Base-by-base conservation (phyloP, 2,113 vertebrate species). In the Petrocephalus microphthalmus region DNA sequence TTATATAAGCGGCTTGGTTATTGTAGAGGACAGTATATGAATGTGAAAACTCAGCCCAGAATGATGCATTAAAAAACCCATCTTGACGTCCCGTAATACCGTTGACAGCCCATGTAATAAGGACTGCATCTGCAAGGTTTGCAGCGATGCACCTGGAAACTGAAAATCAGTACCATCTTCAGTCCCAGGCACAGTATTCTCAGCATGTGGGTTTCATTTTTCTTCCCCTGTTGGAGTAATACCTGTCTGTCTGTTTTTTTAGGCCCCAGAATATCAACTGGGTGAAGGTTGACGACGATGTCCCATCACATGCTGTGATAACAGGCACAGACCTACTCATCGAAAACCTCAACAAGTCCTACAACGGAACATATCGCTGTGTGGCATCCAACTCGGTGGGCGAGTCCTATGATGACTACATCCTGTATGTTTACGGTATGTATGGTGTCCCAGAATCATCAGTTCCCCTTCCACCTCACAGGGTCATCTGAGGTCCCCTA, bases 361-460 rank as follows among this genome's bases (percentile, higher is more conserved):
- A 98, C 95, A 99, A 99, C 22, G 98, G 98, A 87, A 99, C 98
- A 81, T 99, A 99, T 94, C 97, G 98, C 92, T 99, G 98, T 85
- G 95, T 98, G 92, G 98, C 98, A 6, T 96, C 97, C 78, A 99
- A 99, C 94, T 90, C 93, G 2, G 95, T 99, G 93, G 98, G 98
- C 88, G 97, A 97, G 93, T 95, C 98, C 52, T 97, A 95, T 87
- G 97, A 96, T 89, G 98, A 99, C 95, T 99, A 99, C 93, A 96
- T 97, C 94, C 97, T 99, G 92, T 98, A 97, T 93, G 98, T 99
- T 91, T 98, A 98, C 91, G 98, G 98, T 99, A 97, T 90, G 97
- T 95, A 88, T 83, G 37, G 33, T 42, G 2, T 45, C 19, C 17
- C 56, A 52, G 45, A 33, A 53, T 42, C 49, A n/a, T 85, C 84